A percentile compares a stretch with the other conserved stretches of the same genome.
Conservation (phyloP, 2,797 vertebrate genomes). For the Sphenodon punctatus region DNA sequence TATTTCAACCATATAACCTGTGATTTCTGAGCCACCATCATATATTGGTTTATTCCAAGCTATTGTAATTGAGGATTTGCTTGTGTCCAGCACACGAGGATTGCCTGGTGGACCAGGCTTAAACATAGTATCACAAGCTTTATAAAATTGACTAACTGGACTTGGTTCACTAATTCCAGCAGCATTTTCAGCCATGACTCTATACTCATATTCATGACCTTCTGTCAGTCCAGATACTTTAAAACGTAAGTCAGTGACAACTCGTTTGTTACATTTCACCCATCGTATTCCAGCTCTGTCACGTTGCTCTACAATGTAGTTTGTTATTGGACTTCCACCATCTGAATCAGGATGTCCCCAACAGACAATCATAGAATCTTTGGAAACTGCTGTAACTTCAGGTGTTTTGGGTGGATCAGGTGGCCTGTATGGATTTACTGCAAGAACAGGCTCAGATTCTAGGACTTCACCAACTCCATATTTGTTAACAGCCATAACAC, state of each 20-base stretch:
- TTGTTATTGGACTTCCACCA: conserved; percentile 92
- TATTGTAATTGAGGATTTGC: conserved; percentile 94
- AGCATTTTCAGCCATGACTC: conserved; percentile 93
- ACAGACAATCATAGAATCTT: conserved; percentile 95
- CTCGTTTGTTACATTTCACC: conserved; percentile 95
- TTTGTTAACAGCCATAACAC: conserved; percentile 98
- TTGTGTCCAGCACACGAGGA: conserved; percentile 93
- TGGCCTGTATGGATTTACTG: conserved; percentile 89
- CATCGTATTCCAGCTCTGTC: conserved; percentile 91
- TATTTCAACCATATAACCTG: conserved; percentile 94
- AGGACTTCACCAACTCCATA: conserved; percentile 93
- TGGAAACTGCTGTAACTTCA: conserved; percentile 91
- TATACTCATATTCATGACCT: conserved; percentile 95
- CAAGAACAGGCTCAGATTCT: conserved; percentile 90
- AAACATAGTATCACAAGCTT: conserved; percentile 90
- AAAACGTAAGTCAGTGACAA: conserved; percentile 91
- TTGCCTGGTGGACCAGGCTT: conserved; percentile 93
- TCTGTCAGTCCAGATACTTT: conserved; percentile 88
- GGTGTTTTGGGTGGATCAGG: conserved; percentile 91
- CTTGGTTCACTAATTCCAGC: conserved; percentile 93
- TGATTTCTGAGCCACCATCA: conserved; percentile 96
- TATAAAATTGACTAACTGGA: conserved; percentile 87
- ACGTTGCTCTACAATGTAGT: conserved; percentile 92
- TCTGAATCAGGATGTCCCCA: conserved; percentile 94
- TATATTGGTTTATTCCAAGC: conserved; percentile 98